Conservation (phyloP, 2,888 invertebrate genomes). For the Cheilosia vulpina region DNA sequence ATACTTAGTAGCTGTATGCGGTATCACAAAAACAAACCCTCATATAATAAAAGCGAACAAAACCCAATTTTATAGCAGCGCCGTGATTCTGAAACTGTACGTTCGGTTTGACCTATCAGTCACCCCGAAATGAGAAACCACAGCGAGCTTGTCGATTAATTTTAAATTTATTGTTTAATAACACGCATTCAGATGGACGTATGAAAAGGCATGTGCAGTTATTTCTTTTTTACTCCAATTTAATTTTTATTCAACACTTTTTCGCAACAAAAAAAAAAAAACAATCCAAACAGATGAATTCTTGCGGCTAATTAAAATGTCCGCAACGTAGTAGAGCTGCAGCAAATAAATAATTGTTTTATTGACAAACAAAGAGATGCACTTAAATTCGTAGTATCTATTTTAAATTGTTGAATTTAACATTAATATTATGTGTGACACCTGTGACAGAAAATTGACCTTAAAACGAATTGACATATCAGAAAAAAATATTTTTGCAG, state of each 20-base stretch:
- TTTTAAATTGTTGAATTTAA: too few species aligned
- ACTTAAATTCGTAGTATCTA: too few species aligned
- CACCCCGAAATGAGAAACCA: not conserved
- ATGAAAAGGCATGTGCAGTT: not conserved
- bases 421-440: too few species aligned
- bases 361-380: not conserved
- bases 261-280: not conserved
- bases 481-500: not conserved
- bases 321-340: not conserved
- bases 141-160: not conserved
- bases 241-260: conserved; percentile 1
- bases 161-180: not conserved
- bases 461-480: too few species aligned
- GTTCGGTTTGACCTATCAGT: not conserved
- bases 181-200: not conserved
- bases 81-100: not conserved
- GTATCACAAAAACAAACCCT: not conserved
- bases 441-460: too few species aligned
- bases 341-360: not conserved
- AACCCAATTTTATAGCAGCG: not conserved
- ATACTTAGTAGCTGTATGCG: not conserved
- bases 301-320: not conserved
- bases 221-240: not conserved
- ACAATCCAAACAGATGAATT: not conserved
- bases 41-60: not conserved